These are phyloP conservation scores for Beaufortia kweichowensis DNA, from an alignment of 2,113 vertebrate species.

Conservation along the genomic window DNA sequence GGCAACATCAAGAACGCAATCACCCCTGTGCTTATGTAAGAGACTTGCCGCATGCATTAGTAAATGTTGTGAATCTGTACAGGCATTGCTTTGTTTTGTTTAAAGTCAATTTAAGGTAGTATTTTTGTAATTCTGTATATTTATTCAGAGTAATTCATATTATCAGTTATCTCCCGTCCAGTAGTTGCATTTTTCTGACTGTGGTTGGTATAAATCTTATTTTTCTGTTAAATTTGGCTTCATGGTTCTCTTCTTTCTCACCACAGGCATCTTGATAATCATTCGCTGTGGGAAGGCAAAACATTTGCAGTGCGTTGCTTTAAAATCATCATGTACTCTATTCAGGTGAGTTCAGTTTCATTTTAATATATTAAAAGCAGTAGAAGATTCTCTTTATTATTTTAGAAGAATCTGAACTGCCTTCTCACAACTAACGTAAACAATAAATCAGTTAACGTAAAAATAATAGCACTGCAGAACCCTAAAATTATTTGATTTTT, in stretches of 20 bases:
- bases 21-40: constrained; percentile 93
- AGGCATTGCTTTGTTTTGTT: background rate
- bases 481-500: too few relatives aligned
- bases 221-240: background rate
- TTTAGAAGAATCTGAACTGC: background rate
- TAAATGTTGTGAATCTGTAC: background rate
- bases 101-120: background rate
- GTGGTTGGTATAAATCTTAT: background rate
- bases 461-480: too few relatives aligned
- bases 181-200: constrained; percentile 1
- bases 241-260: constrained; percentile 35
- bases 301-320: constrained; percentile 92
- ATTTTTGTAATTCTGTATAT: background rate
- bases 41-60: background rate
- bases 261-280: constrained; percentile 92
- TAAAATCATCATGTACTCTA: constrained; percentile 98
- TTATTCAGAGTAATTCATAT: background rate
- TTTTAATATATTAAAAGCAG: background rate
- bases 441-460: background rate
- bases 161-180: background rate
- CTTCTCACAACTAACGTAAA: background rate
- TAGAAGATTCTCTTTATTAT: too few relatives aligned
- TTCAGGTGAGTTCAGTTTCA: constrained; percentile 80
- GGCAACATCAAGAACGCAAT: constrained; percentile 97
- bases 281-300: constrained; percentile 94